Base-by-base conservation (phyloP, 2,113 vertebrate species). In the Phaethornis superciliosus region DNA sequence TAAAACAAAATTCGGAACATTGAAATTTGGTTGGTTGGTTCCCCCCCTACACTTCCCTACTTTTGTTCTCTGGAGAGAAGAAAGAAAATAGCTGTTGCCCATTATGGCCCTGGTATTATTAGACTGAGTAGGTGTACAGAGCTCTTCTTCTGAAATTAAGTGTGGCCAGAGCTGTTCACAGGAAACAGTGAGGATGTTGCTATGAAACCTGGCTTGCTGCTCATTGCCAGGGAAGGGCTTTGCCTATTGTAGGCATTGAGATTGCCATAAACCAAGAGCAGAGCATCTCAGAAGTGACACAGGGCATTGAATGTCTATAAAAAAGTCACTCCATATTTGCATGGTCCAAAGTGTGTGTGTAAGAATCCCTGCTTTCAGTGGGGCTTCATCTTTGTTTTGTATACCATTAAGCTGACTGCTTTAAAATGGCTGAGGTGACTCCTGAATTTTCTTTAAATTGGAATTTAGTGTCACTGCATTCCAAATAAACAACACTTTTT, bases 1-100 rank as follows among this genome's bases (percentile, higher is more conserved):
- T 49, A 12, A 54, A 70, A 7, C 4, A 67, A 26, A 47, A 14
- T 2, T 6, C 18, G 11, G 5, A 10, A 18, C 3, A 52, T 1
- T 42, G 23, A 46, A 14, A 7, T 33, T 17, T 33, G 9, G 7
- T 55, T 30, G 14, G 11, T 37, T 16, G 15, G 15, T 14, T 27
- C 26, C 6, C 2, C 4, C 26, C 12, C 4, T 8, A 18, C 15
- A 5, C 6, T 9, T 13, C 5, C 6, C 1, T 7, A 1, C 9
- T 35, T 40, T 55, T 18, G 1, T 37, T 7, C 17, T 32, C n/a
- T 60, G 17, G 28, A 15, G 11, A 20, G 15, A 44, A 60, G 47
- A 65, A 49, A 56, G 35, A 46, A 56, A 72, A 77, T 47, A 3
- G 9, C 23, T 15, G 12, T 18, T 23, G 67, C 32, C n/a, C 2